Base-by-base conservation (phyloP, 2,888 invertebrate species). In the Hirudinaria manillensis region DNA sequence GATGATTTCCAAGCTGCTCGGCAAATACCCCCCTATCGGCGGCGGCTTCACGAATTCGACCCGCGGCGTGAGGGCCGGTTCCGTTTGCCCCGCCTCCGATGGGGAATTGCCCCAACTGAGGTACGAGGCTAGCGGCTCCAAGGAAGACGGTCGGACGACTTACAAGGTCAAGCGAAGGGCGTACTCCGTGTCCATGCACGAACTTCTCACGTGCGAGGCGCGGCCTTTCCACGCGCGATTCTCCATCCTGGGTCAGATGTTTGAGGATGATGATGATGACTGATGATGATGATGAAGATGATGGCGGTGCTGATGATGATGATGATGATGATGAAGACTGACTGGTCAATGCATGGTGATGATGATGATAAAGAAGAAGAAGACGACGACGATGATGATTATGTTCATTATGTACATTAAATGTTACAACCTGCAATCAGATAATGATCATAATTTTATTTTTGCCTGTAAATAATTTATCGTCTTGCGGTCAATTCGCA, bases 201-300 rank as follows among this genome's bases (percentile, higher is more conserved):
- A 77, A 29, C 55, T 79, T 53, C 86, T 94, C 75, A 89, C 90
- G 70, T 94, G 94, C 81, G 90, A 90, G 72, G 91, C 92, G 1
- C 93, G 92, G 76, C 90, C 92, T 24, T 93, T 92, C 84, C 85
- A 91, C 77, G 91, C 91, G 84, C 88, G 91, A 81, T 88, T 93
- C 83, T 91, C 91, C 24, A 87, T 92, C 78, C 89, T 91, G 77
- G 93, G 93, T 0, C 92, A 93, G 87, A 91, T 93, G 87, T 89
- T 79, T 45, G 67, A 55, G 3, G 71, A 77, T 32, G 36, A 68
- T 34, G 68, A 68, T 29, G n/a, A 68, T 29, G 34, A 34, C 10
- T 36, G 67, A 7, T 32, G 68, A 68, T 34, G 68, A 68, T n/a
- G 32, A 68, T n/a, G 68, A 68, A 0, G 68, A 68, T 2, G 68